Evolutionary conservation across 2,797 vertebrate genomes (phyloP), one percentile per base, ranked within the genome.

Genomic region (Sebastes taczanowskii): DNA sequence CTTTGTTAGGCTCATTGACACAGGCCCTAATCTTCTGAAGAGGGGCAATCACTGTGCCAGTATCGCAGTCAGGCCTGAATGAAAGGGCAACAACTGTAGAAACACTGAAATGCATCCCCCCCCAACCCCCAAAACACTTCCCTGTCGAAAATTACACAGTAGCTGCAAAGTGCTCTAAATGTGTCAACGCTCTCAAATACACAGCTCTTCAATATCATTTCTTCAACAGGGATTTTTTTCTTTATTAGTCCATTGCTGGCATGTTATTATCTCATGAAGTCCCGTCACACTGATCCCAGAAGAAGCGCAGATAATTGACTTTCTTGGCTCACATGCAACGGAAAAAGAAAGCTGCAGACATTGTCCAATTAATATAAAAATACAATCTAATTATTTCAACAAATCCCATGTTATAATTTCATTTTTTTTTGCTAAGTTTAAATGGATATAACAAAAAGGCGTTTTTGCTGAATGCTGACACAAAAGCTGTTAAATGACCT

Each of bases 1-100:
- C 71, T 86, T 76, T 82, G 68, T 85, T 69, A 34, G 59, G 11
- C 60, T 82, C 60, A 80, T 59, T 73, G 68, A 81, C 70, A 81
- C 23, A 58, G 74, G 35, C 27, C 34, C 59, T 76, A 77, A 90
- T 84, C 79, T 81, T 72, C 78, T 77, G n/a, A 77, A 72, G 72
- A 83, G 38, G 65, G 86, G 76, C 46, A 76, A 81, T 81, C 65
- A 67, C 35, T 13, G 13, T 66, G 59, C n/a, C 60, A 67, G 27
- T 69, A 38, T 83, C 70, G 64, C 30, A 63, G 74, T 42, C 64
- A 25, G 77, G 65, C 32, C 53, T 80, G 74, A 77, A 80, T 78
- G 16, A 80, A 80, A 80, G 18, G 25, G 63, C 52, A 73, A n/a
- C 49, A 64, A 69, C 27, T 56, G 55, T 58, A 70, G 67, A 74